These are phyloP conservation scores for Illadopsis cleaveri DNA, from an alignment of 2,113 vertebrate genomes.

Conservation along the genomic window DNA sequence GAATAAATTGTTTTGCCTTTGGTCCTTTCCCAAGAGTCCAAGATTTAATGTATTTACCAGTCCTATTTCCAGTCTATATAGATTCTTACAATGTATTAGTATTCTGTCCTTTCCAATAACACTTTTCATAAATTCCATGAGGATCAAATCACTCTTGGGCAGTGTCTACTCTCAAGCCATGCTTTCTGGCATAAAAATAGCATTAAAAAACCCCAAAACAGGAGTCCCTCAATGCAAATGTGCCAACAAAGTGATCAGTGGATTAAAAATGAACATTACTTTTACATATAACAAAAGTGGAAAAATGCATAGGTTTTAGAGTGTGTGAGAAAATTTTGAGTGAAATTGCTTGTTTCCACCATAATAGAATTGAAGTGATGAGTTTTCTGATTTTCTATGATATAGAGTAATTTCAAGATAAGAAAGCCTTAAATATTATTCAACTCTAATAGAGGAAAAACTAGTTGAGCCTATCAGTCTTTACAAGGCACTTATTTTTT, in stretches of 20 bases:
- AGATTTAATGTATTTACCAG: background rate
- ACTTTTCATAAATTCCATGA: background rate
- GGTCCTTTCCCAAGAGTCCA: background rate
- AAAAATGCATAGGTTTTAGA: background rate
- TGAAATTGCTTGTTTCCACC: background rate
- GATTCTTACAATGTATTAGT: background rate
- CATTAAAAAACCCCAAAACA: rapidly evolving
- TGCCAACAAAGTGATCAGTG: background rate
- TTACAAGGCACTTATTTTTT: background rate
- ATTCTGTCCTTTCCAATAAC: background rate
- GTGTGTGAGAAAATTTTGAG: background rate
- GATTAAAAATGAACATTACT: background rate
- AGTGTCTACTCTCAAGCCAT: background rate
- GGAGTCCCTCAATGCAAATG: background rate
- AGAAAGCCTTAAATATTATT: background rate
- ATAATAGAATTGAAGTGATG: background rate
- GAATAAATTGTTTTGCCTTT: background rate
- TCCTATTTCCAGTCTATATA: background rate
- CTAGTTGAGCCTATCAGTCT: background rate
- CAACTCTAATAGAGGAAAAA: background rate
- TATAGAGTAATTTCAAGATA: background rate
- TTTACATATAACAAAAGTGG: background rate
- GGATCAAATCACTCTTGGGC: background rate
- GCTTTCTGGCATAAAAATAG: background rate
- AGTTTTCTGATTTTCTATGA: background rate